Evolutionary conservation across 2,888 invertebrate genomes (phyloP), one percentile per base, ranked within the genome.

Genomic region (Drosophila recens): DNA sequence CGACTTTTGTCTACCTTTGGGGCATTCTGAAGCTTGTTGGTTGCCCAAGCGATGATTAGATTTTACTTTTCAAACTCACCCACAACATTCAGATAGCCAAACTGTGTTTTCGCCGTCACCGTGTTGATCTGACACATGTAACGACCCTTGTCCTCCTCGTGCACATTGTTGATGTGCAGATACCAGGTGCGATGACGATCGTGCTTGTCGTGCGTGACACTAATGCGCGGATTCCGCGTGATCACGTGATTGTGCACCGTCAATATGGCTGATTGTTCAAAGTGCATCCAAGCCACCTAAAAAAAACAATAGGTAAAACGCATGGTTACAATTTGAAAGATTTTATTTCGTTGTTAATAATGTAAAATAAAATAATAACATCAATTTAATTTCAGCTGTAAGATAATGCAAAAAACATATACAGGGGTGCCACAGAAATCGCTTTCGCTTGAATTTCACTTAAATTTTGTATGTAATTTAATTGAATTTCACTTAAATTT

Each of bases 51-150:
- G 45, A 51, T 82, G 82, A 75, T 82, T 85, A 82, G 86, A 57
- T 33, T 53, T 34, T 27, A 6, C 17, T 53, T 34, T 20, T 6
- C 0, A n/a, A 46, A 90, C 96, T 95, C 93, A 97, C 98, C 97
- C 57, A 97, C 97, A 82, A 98, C 97, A 92, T 97, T 97, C 40
- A 98, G 94, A 92, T 97, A 97, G 80, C 98, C 98, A 87, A 97
- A 97, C 92, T 97, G 97, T 48, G 97, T 97, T 94, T 97, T 98
- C 65, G 97, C 97, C 10, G 96, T 96, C 83, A 97, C 97, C 1
- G 97, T 98, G 93, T 97, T 97, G 92, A 97, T 97, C 94, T 97
- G 97, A 93, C 97, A 98, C 97, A 98, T 98, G 93, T 98, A 98
- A 71, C 97, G 95, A 57, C 98, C 98, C 86, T 96, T 96, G 93